These are phyloP conservation scores for Melanerpes aurifrons DNA, from an alignment of 2,113 vertebrate genomes.

Conservation along the genomic window DNA sequence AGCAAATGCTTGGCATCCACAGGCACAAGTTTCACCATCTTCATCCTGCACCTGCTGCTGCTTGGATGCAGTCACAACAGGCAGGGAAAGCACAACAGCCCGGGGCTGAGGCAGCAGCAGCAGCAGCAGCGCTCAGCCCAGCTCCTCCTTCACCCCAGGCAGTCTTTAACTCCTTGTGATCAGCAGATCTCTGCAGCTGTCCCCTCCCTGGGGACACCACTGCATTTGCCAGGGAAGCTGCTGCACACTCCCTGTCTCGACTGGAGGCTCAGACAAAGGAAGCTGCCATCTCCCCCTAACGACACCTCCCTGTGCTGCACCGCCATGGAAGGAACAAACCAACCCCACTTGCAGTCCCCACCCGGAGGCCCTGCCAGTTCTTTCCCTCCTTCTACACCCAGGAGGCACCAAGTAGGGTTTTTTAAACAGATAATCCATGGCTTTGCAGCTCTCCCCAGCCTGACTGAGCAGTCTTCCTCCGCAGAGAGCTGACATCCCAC, in stretches of 20 bases:
- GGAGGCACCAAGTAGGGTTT: neutral
- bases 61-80: neutral
- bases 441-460: neutral
- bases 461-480: neutral
- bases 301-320: constrained; percentile 2
- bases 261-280: constrained; percentile 38
- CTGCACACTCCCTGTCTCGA: neutral
- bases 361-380: neutral
- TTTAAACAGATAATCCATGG: neutral
- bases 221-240: neutral
- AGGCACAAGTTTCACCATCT: neutral
- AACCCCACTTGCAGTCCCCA: neutral
- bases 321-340: constrained; percentile 1
- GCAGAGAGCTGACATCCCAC: neutral
- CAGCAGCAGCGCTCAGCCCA: neutral
- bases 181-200: neutral
- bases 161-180: neutral
- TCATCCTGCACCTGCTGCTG: neutral
- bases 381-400: neutral
- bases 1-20: neutral
- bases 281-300: constrained; percentile 56
- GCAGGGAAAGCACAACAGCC: neutral
- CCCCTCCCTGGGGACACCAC: neutral
- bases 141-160: neutral
- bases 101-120: neutral